These are phyloP conservation scores for Anthoscopus minutus DNA, from an alignment of 2,113 vertebrate genomes.

Conservation along the genomic window DNA sequence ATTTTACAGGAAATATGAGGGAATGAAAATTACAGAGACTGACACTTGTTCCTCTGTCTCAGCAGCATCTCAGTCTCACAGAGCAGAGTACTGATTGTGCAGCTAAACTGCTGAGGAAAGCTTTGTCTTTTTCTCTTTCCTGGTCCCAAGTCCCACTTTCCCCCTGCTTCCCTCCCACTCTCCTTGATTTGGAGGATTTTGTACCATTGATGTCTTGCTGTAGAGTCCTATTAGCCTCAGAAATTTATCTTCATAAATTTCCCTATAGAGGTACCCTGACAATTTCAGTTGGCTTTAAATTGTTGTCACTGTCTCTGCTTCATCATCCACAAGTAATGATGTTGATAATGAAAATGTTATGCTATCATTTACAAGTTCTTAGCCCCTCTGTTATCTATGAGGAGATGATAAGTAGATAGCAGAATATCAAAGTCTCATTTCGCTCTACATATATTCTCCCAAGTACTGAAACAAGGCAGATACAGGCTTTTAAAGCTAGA, in stretches of 20 bases:
- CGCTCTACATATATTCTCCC: background rate
- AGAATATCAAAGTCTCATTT: background rate
- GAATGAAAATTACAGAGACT: background rate
- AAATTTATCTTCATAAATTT: conserved; percentile 12
- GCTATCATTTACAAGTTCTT: conserved; percentile 5
- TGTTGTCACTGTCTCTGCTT: conserved; percentile 19
- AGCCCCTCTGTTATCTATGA: background rate
- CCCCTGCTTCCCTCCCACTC: background rate
- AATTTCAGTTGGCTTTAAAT: conserved; percentile 12
- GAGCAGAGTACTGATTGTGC: background rate
- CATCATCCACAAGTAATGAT: conserved; percentile 37
- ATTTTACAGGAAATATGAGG: background rate
- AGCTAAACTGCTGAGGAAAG: background rate
- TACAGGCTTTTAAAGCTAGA: background rate
- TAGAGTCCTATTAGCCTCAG: background rate
- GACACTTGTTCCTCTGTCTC: background rate
- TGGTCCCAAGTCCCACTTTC: background rate
- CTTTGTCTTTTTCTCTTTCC: background rate
- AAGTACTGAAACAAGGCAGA: background rate
- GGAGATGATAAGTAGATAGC: background rate
- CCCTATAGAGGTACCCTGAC: background rate
- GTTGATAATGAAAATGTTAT: conserved; percentile 42
- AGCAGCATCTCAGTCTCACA: background rate
- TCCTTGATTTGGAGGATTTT: background rate
- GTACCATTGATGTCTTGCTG: background rate